phyloP scores from a whole-genome alignment of 1,140 invertebrate species.

The Caligus rogercresseyi region DNA sequence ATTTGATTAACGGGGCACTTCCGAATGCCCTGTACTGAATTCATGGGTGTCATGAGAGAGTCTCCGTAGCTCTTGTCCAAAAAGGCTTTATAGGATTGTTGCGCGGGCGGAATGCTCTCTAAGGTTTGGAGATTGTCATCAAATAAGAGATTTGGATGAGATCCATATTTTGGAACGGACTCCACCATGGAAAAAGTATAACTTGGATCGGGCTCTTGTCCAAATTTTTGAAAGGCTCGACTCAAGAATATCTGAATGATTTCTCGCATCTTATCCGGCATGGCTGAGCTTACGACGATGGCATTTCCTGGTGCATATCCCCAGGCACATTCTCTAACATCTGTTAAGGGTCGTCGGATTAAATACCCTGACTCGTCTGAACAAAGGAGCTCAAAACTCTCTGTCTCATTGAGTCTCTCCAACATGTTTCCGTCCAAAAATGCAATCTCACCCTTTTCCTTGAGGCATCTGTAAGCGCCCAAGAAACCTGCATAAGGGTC shows the following conservation, averaged over 20 bases:
- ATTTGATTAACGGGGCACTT: constrained; percentile 59
- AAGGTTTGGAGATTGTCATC: constrained; percentile 25
- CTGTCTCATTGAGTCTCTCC: constrained; percentile 37
- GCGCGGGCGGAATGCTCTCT: constrained; percentile 21
- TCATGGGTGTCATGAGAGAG: constrained; percentile 31
- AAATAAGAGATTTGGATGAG: constrained; percentile 32
- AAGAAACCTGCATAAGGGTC: constrained; percentile 80
- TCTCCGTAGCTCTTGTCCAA: constrained; percentile 30
- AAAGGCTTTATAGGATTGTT: constrained; percentile 29
- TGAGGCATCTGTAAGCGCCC: constrained; percentile 69
- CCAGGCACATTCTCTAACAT: constrained; percentile 68
- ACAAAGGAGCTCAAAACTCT: constrained; percentile 66
- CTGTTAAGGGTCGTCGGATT: constrained; percentile 42
- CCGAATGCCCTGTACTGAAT: constrained; percentile 48
- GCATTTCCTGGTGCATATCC: constrained; percentile 67
- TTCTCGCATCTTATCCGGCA: constrained; percentile 37
- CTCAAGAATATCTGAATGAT: constrained; percentile 35
- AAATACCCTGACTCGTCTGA: constrained; percentile 24
- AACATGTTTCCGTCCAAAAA: constrained; percentile 78
- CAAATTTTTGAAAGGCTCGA: constrained; percentile 1
- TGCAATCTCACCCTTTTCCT: constrained; percentile 72
- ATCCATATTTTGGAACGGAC: constrained; percentile 44
- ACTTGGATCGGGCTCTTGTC: background rate
- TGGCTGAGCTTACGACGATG: constrained; percentile 64
- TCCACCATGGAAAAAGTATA: constrained; percentile 50